These are phyloP conservation scores for Denticeps clupeoides DNA, from an alignment of 2,797 vertebrate species.

Conservation along the genomic window DNA sequence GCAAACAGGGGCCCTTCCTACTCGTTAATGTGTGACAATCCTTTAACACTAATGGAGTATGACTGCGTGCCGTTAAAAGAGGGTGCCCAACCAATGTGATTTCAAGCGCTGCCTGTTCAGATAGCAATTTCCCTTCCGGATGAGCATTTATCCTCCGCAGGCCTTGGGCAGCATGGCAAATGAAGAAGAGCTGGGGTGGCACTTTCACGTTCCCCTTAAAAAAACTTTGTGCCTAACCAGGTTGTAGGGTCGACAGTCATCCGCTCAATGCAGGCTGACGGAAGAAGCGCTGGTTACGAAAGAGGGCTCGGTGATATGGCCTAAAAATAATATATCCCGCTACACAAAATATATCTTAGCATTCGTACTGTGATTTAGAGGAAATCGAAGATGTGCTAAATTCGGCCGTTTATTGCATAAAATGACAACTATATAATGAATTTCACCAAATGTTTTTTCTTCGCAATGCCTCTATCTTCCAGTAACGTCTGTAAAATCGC, in stretches of 20 bases:
- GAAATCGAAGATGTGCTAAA: too few species aligned
- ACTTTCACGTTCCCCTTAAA: slow-evolving; percentile 20
- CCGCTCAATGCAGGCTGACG: background rate
- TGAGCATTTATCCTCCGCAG: slow-evolving; percentile 4
- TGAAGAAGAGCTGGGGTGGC: slow-evolving; percentile 22
- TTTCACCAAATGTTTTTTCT: too few species aligned
- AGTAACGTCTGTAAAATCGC: too few species aligned
- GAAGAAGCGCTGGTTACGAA: background rate
- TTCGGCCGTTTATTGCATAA: too few species aligned
- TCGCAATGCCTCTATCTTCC: too few species aligned
- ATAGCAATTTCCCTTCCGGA: slow-evolving; percentile 3
- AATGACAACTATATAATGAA: too few species aligned
- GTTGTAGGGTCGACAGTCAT: slow-evolving; percentile 16
- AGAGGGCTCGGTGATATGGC: too few species aligned
- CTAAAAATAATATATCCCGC: too few species aligned
- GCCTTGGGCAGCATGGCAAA: background rate
- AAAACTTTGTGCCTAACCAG: slow-evolving; percentile 16
- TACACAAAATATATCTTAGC: too few species aligned
- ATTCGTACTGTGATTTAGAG: too few species aligned
- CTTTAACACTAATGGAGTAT: background rate
- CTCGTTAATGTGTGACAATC: background rate
- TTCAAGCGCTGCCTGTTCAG: slow-evolving; percentile 10
- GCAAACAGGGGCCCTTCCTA: background rate
- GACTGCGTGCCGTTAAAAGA: background rate
- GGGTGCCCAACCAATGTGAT: background rate